Percentiles rank a stretch among this genome's conserved stretches.
These are phyloP conservation scores for Phenganax marumi DNA, from an alignment of 92 coral and sea anemone species.

Conservation along the genomic window DNA sequence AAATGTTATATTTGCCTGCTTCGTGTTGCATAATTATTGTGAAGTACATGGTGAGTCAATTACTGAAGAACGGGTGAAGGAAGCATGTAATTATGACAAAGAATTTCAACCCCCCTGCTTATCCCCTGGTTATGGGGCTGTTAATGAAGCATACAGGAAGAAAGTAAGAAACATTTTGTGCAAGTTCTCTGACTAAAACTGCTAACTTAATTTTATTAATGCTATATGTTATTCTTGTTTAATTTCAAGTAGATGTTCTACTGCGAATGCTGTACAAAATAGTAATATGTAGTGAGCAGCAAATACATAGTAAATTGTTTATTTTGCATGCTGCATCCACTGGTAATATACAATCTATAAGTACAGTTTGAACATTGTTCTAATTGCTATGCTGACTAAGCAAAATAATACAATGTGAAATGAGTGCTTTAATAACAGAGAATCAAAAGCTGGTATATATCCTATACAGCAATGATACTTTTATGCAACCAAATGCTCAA, in stretches of 20 bases:
- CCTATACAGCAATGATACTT: no score
- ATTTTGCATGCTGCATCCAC: no score
- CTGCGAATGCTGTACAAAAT: no score
- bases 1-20: constrained; percentile 52
- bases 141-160: not conserved
- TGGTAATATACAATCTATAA: no score
- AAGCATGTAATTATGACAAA: not conserved
- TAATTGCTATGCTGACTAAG: no score
- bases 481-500: no score
- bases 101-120: constrained; percentile 8
- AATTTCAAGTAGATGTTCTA: not conserved
- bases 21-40: constrained; percentile 44
- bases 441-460: no score
- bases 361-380: no score
- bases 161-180: constrained; percentile 1
- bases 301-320: no score
- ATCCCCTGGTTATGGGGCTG: constrained; percentile 8
- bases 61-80: constrained; percentile 7
- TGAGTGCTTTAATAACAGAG: no score
- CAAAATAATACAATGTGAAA: no score
- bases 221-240: not conserved
- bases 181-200: not conserved
- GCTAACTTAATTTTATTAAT: not conserved
- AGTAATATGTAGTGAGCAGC: no score
- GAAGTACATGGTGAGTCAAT: constrained; percentile 20